A percentile compares a stretch with the other conserved stretches of the same genome.
phyloP scores from a whole-genome alignment of 2,113 vertebrate species.

The Micronycteris hirsuta region DNA sequence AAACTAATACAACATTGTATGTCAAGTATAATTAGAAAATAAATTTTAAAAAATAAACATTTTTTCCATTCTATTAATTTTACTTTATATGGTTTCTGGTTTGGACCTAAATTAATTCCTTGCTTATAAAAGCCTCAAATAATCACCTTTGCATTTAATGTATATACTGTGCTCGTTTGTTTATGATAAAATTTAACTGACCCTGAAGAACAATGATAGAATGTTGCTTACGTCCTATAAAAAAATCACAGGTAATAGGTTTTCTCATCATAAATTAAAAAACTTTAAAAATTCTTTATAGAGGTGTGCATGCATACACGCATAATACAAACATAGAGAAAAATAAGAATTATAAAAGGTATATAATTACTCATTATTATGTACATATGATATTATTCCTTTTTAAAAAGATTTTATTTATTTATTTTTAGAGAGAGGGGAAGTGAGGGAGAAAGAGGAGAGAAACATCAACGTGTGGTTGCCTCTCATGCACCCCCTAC shows the following conservation, averaged over 20 bases:
- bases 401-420: too few species aligned
- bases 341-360: background rate
- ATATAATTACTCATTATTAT: background rate
- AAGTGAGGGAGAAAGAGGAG: too few species aligned
- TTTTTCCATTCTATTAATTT: constrained; percentile 13
- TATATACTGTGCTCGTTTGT: background rate
- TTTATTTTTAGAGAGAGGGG: too few species aligned
- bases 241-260: background rate
- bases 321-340: background rate
- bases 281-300: background rate
- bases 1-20: background rate
- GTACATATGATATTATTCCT: background rate
- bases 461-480: too few species aligned
- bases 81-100: background rate
- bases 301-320: background rate
- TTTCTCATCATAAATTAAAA: background rate
- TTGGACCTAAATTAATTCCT: constrained; percentile 21
- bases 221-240: background rate
- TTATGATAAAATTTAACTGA: constrained; percentile 16
- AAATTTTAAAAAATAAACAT: background rate
- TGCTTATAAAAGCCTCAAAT: constrained; percentile 1
- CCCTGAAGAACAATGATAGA: background rate
- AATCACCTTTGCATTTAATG: constrained; percentile 6
- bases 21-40: background rate
- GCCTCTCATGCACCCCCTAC: too few species aligned